phyloP scores from a whole-genome alignment of 2,888 invertebrate species.

The Agrotis puta region DNA sequence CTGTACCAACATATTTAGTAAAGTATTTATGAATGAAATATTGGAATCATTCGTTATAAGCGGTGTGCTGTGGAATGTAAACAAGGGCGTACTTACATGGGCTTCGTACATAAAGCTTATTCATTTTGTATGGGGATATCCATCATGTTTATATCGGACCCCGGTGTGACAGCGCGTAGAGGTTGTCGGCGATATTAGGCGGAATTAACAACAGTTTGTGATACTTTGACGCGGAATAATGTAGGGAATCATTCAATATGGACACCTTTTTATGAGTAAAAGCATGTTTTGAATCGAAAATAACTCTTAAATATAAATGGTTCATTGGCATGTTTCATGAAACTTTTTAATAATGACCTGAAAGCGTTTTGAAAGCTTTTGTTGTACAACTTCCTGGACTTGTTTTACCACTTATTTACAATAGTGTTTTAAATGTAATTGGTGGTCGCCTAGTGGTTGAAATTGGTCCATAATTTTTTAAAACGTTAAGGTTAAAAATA shows the following conservation, averaged over 20 bases:
- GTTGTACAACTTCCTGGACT: neutral
- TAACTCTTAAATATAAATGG: conserved; percentile 6
- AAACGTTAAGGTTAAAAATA: too few species aligned
- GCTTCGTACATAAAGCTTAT: conserved; percentile 74
- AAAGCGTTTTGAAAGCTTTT: conserved; percentile 10
- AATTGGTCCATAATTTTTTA: too few species aligned
- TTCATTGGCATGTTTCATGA: neutral
- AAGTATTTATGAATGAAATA: conserved; percentile 54
- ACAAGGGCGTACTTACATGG: conserved; percentile 66
- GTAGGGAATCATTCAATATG: conserved; percentile 77
- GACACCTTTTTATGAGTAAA: conserved; percentile 65
- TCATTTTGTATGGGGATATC: conserved; percentile 85
- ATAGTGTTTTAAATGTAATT: conserved; percentile 29
- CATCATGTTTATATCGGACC: conserved; percentile 88
- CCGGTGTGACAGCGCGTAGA: conserved; percentile 85
- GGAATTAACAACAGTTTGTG: conserved; percentile 88
- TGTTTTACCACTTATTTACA: neutral
- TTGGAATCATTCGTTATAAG: conserved; percentile 59
- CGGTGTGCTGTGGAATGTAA: conserved; percentile 58
- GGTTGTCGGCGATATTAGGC: conserved; percentile 87
- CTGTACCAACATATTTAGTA: conserved; percentile 27
- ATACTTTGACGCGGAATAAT: conserved; percentile 87
- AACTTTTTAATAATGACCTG: neutral
- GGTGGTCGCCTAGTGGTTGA: neutral
- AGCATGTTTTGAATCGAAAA: conserved; percentile 30